Base-by-base conservation (phyloP, 2,113 vertebrate genomes). In the Cathartes aura region DNA sequence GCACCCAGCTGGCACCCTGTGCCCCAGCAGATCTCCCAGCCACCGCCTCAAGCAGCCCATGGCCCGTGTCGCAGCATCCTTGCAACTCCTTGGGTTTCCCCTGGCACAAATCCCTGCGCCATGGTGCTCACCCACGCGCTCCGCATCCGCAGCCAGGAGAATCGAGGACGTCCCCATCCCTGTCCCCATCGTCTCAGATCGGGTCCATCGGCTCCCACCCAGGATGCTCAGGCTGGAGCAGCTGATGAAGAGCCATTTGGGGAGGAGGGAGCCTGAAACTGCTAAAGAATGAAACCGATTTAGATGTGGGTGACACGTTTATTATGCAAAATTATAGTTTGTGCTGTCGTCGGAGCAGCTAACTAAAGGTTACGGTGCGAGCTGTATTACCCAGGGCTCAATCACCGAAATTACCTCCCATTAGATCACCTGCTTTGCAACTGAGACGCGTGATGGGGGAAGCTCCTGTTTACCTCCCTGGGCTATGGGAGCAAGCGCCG, bases 141-240 rank as follows among this genome's bases (percentile, higher is more conserved):
- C 29, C 4, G 0, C 30, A n/a, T 42, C 30, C 30, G 0, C 38
- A 18, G 62, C 43, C 60, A 2, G 30, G 34, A 63, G 42, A 11
- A 5, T 6, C 4, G 0, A 12, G 81, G 63, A n/a, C 5, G 34
- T 67, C 59, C 47, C 23, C 5, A 9, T 76, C 62, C 74, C 70
- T 0, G 0, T 70, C 40, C 73, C 59, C 73, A 7, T 15, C 1
- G 0, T 5, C 67, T 84, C 3, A 0, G 43, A 5, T 8, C 0
- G 4, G 16, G 48, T 7, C 82, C 1, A 0, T 22, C 5, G 0
- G 32, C 91, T 81, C 68, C 70, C 50, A 19, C 23, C 58, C 40
- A 6, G 64, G 90, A 5, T 12, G 56, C 73, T 88, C 42, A 9
- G 87, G 67, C 29, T 42, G 63, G 67, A 55, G 58, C 63, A 34